phyloP scores from a whole-genome alignment of 2,113 vertebrate species.

The Macquaria ambigua region DNA sequence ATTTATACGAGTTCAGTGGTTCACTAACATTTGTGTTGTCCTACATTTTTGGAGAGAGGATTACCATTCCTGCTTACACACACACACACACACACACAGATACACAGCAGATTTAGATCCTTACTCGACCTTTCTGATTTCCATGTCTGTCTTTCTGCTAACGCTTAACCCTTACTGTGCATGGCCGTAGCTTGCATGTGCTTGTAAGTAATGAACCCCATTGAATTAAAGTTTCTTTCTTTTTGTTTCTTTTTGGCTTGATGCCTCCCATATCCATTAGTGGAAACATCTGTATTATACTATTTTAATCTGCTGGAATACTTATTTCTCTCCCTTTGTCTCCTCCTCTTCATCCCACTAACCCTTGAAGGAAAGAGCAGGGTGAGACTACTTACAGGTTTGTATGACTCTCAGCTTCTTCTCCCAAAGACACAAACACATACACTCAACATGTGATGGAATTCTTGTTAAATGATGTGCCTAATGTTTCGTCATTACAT shows the following conservation, averaged over 20 bases:
- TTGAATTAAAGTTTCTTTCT: slow-evolving; percentile 1
- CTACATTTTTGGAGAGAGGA: background rate
- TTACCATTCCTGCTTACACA: background rate
- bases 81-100: background rate
- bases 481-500: background rate
- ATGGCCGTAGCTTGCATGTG: slow-evolving; percentile 66
- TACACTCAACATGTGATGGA: background rate
- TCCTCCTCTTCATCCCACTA: slow-evolving; percentile 75
- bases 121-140: background rate
- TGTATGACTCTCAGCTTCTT: slow-evolving; percentile 64
- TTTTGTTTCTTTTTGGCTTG: slow-evolving; percentile 26
- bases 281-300: slow-evolving; percentile 50
- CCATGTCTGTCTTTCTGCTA: slow-evolving; percentile 8
- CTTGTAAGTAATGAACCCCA: slow-evolving; percentile 24
- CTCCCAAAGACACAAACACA: slow-evolving; percentile 35
- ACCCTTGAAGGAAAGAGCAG: slow-evolving; percentile 83
- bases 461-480: background rate
- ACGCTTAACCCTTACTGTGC: slow-evolving; percentile 40
- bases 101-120: background rate
- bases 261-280: slow-evolving; percentile 50
- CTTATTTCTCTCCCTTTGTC: slow-evolving; percentile 77
- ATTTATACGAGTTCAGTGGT: background rate
- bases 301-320: slow-evolving; percentile 62
- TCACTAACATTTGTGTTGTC: background rate
- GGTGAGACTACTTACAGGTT: slow-evolving; percentile 83